Conservation (phyloP, 2,113 vertebrate genomes). For the Chunga burmeisteri region DNA sequence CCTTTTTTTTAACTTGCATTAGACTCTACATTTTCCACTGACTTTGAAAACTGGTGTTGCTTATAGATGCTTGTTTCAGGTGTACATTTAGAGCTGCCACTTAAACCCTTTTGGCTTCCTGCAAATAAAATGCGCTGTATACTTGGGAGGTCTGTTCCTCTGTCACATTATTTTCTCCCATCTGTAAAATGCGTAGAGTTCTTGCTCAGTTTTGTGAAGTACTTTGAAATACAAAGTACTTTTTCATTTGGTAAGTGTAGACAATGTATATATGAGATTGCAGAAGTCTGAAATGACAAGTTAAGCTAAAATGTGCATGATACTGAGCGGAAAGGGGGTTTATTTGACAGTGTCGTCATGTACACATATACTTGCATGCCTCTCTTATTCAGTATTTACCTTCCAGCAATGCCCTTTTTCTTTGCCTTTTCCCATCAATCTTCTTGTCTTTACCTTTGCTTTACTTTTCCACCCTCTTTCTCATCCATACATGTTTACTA, state of each 20-base stretch:
- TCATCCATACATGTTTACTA: constrained; percentile 43
- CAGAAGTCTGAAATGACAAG: no score
- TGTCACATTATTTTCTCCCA: neutral
- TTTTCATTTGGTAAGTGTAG: neutral
- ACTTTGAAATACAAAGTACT: neutral
- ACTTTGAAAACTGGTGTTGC: neutral
- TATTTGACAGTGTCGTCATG: neutral
- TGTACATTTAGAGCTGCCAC: neutral
- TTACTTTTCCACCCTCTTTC: neutral
- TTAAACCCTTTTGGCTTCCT: constrained; percentile 9
- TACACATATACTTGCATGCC: neutral
- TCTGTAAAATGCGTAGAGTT: neutral
- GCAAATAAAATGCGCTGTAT: neutral
- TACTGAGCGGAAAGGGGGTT: neutral
- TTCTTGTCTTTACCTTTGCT: neutral
- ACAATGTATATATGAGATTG: neutral
- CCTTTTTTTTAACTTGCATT: neutral
- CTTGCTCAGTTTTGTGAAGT: neutral
- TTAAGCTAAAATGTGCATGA: fast-evolving
- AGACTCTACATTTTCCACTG: neutral
- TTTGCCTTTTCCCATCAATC: neutral
- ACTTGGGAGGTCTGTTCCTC: neutral
- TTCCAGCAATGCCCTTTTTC: neutral
- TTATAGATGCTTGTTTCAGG: constrained; percentile 10
- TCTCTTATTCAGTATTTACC: neutral